These are phyloP conservation scores for Aplocera efformata DNA, from an alignment of 2,888 invertebrate genomes.

Conservation along the genomic window DNA sequence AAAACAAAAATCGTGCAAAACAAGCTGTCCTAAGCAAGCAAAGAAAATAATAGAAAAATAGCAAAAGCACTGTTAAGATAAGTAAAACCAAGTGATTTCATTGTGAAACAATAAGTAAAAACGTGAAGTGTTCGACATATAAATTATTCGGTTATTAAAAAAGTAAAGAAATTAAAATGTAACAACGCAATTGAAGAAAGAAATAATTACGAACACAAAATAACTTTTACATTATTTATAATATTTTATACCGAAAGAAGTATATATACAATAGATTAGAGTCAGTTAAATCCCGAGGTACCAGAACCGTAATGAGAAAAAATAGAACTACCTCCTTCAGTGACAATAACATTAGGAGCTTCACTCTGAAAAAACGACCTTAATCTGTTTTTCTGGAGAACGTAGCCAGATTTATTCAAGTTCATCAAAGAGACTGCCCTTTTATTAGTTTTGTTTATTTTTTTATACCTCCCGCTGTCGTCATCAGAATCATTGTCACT, in stretches of 20 bases:
- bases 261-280: not conserved
- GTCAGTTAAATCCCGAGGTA: constrained; percentile 5
- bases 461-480: constrained; percentile 71
- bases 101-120: constrained; percentile 1
- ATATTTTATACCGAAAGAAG: no score
- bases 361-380: constrained; percentile 71
- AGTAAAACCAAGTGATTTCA: constrained; percentile 1
- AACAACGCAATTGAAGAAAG: not conserved
- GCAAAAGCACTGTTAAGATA: not conserved
- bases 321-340: constrained; percentile 71
- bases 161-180: constrained; percentile 9
- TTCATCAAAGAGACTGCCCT: constrained; percentile 65
- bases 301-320: constrained; percentile 1
- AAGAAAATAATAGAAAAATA: not conserved
- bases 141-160: no score
- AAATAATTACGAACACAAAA: not conserved
- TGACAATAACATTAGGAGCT: constrained; percentile 71
- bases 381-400: constrained; percentile 59
- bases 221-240: no score
- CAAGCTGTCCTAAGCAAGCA: constrained; percentile 1
- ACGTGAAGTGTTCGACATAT: no score
- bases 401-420: constrained; percentile 60
- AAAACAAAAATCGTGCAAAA: constrained; percentile 32
- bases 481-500: constrained; percentile 64
- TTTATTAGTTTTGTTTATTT: constrained; percentile 72